Percentiles rank a stretch among this genome's conserved stretches.
These are phyloP conservation scores for Mionectes macconnelli DNA, from an alignment of 2,113 vertebrate genomes.

Conservation along the genomic window DNA sequence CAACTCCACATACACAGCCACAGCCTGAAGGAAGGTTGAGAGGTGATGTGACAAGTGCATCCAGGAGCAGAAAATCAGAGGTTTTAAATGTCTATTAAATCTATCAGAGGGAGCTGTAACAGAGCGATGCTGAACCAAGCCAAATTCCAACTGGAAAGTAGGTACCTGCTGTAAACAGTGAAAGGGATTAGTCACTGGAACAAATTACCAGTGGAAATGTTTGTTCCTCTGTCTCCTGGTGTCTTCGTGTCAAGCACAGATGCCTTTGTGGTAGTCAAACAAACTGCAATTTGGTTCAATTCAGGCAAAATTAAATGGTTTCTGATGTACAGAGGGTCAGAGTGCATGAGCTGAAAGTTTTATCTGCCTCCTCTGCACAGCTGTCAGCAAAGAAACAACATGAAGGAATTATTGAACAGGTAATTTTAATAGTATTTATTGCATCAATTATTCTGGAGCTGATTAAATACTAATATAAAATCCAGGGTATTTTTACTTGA, in stretches of 20 bases:
- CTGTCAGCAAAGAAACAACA: neutral
- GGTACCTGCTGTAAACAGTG: neutral
- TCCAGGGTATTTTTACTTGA: neutral
- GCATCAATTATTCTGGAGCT: neutral
- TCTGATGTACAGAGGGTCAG: neutral
- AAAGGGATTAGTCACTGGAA: neutral
- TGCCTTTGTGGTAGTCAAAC: neutral
- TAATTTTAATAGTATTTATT: neutral
- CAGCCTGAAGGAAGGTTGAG: neutral
- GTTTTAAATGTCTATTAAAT: neutral
- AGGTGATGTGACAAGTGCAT: neutral
- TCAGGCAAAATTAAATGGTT: neutral
- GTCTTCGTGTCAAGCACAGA: neutral
- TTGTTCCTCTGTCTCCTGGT: neutral
- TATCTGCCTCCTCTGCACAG: neutral
- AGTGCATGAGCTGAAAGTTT: neutral
- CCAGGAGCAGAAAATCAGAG: neutral
- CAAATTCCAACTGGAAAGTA: neutral
- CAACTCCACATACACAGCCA: neutral
- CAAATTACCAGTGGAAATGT: neutral
- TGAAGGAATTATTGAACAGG: neutral
- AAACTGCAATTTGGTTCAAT: neutral
- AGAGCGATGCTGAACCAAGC: neutral
- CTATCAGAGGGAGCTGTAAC: neutral
- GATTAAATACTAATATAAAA: neutral